These are phyloP conservation scores for Pasiphila rectangulata DNA, from an alignment of 2,888 invertebrate species.

Conservation along the genomic window DNA sequence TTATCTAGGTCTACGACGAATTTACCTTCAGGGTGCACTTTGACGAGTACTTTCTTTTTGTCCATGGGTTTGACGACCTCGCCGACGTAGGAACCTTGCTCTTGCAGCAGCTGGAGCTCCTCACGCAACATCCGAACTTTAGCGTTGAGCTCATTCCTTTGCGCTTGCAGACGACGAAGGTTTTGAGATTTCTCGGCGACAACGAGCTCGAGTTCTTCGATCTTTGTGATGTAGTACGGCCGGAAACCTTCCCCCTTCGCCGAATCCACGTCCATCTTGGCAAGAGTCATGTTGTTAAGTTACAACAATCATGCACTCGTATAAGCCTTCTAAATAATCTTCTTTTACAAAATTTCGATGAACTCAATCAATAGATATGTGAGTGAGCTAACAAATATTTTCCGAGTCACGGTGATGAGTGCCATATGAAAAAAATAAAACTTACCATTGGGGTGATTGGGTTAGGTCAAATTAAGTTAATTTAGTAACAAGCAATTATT, in stretches of 20 bases:
- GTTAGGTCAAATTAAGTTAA: too few species aligned
- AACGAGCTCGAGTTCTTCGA: slow-evolving; percentile 96
- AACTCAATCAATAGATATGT: slow-evolving; percentile 5
- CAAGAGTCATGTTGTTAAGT: slow-evolving; percentile 59
- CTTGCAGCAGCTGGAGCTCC: slow-evolving; percentile 96
- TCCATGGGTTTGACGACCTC: slow-evolving; percentile 99
- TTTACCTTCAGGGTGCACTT: slow-evolving; percentile 99
- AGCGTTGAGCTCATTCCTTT: slow-evolving; percentile 98
- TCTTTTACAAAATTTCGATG: slow-evolving; percentile 5
- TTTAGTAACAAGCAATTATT: too few species aligned
- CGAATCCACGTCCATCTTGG: slow-evolving; percentile 87
- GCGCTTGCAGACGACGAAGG: slow-evolving; percentile 96
- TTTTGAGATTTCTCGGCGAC: slow-evolving; percentile 99
- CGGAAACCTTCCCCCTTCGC: slow-evolving; percentile 93
- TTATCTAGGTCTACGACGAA: slow-evolving; percentile 99
- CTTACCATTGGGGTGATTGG: too few species aligned
- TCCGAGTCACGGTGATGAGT: slow-evolving; percentile 51
- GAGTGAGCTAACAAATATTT: slow-evolving; percentile 14
- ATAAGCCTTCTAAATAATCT: slow-evolving; percentile 1
- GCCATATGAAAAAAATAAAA: slow-evolving; percentile 23
- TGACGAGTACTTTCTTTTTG: slow-evolving; percentile 99
- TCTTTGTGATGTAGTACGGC: slow-evolving; percentile 98
- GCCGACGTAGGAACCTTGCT: slow-evolving; percentile 99
- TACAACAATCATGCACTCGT: slow-evolving; percentile 36
- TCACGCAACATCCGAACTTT: slow-evolving; percentile 99